Evolutionary conservation across 1,140 invertebrate genomes (phyloP), one percentile per base, ranked within the genome.

Genomic region (Agrypnia vestita): DNA sequence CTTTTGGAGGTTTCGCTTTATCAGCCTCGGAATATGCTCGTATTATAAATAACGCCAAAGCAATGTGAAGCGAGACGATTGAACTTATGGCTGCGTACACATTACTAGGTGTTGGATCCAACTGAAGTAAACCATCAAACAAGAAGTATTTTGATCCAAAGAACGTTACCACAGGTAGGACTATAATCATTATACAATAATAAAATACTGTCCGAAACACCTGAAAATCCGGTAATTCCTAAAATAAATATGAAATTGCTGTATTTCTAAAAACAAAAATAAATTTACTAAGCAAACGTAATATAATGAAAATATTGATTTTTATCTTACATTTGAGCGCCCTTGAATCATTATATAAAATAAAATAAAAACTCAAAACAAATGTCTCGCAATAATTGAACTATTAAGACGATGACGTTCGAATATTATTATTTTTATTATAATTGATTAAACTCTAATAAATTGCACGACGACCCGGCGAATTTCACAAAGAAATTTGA

Each of bases 31-130:
- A 93, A 84, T 95, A 95, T 0, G 94, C 94, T 84, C 90, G 91
- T 82, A 94, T 94, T 85, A 96, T 95, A 84, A 95, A 95, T 25
- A 94, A 86, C n/a, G 92, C 94, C 49, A 95, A 84, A 9, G 94
- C 93, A 55, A 94, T 81, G 85, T 96, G 94, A 51, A 96, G 86
- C 12, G 94, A 91, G 1, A 94, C 82, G 9, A 96, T 91, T 4
- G 94, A 92, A 73, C 92, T 90, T 19, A 94, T 91, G 55, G 94
- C 94, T 13, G 94, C 92, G 84, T 93, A 95, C 56, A 96, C 93
- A 86, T 94, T 95, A 79, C 93, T 94, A 13, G 90, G 87, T 51
- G 94, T 86, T 47, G 90, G 89, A 62, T 91, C 90, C 69, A 94
- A 84, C 46, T 84, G 82, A 21, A 91, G 86, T 67, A 91, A 84